Evolutionary conservation across 2,888 invertebrate species (phyloP), one percentile per base, ranked within the genome.

Genomic region (Nymphalis polychloros): DNA sequence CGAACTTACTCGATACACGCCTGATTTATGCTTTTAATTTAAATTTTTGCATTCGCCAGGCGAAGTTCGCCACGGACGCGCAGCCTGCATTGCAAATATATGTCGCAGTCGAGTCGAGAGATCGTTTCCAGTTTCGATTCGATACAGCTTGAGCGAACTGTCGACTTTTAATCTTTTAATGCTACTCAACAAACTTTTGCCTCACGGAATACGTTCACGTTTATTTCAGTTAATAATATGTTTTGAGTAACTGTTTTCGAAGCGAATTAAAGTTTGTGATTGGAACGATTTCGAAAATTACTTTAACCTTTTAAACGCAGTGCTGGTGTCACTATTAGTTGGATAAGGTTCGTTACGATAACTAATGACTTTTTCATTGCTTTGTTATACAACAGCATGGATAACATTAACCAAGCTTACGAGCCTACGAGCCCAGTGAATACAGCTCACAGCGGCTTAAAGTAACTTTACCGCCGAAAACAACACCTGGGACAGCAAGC

Each of bases 1-100:
- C 87, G 83, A 88, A 92, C 84, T 92, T 90, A 87, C 89, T 90
- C 92, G 90, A 92, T 91, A 92, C 87, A 86, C 86, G 88, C 78
- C 90, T 93, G 93, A 93, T 93, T 93, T 93, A 93, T 93, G 93
- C 86, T 93, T 93, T 93, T 93, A 93, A 93, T 93, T 93, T 93
- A 93, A 93, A 93, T 93, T 93, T 93, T 92, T 92, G 92, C 93
- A 93, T 92, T 92, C 92, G 87, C 88, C 84, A 77, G 87, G 87
- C 90, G 85, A 88, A 91, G 86, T 92, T 90, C 76, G 87, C 88
- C 84, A 79, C 85, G 89, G 89, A 86, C 88, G 89, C 88, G 89
- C 90, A 83, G 90, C 86, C 89, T 91, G 92, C 92, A 90, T 91
- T 81, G 88, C 91, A 90, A 91, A 90, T 90, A 88, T 88, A 88